Conservation (phyloP, 2,113 vertebrate genomes). For the Leptodactylus fuscus region DNA sequence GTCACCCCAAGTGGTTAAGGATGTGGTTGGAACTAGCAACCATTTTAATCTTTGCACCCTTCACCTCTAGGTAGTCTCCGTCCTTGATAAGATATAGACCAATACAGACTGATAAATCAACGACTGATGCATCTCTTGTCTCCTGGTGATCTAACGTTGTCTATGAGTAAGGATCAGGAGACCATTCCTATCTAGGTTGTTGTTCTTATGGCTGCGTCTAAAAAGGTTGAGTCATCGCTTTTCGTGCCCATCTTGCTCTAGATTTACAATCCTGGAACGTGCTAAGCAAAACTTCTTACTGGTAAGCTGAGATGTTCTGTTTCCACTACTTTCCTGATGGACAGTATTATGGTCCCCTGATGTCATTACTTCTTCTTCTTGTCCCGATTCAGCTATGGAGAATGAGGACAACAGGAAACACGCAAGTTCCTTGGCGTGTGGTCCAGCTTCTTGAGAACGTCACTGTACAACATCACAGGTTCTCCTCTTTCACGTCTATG, state of each 20-base stretch:
- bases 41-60: background rate
- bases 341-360: background rate
- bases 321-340: background rate
- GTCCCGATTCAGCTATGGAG: background rate
- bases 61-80: background rate
- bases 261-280: background rate
- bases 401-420: background rate
- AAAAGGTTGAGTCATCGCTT: background rate
- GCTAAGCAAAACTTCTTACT: background rate
- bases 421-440: background rate
- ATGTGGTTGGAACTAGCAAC: background rate
- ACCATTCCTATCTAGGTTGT: background rate
- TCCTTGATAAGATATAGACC: background rate
- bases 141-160: background rate
- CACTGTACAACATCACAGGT: background rate
- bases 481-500: background rate
- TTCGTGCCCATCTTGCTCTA: background rate
- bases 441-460: background rate
- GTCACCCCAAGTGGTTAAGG: background rate
- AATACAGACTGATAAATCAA: background rate
- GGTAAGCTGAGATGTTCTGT: background rate
- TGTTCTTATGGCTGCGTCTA: background rate
- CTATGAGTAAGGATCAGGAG: background rate
- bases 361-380: background rate
- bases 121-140: too few species aligned